Percentiles rank a stretch among this genome's conserved stretches.
These are phyloP conservation scores for Megaceryle torquata DNA, from an alignment of 2,113 vertebrate genomes.

Conservation along the genomic window DNA sequence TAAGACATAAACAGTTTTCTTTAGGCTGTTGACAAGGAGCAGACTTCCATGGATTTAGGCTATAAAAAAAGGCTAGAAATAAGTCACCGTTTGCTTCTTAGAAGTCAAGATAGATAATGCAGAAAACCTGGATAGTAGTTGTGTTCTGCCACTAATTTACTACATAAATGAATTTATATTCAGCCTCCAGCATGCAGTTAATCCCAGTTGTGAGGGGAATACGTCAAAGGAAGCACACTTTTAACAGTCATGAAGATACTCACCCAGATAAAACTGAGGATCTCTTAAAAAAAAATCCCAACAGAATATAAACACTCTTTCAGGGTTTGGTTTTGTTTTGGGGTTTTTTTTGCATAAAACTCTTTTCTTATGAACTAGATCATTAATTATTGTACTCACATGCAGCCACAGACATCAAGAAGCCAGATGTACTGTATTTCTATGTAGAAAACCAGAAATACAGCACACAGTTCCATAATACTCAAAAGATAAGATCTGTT, in stretches of 20 bases:
- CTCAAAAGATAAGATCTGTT: constrained; percentile 35
- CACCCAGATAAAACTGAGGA: background rate
- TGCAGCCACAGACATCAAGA: background rate
- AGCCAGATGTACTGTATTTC: background rate
- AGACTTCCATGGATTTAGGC: background rate
- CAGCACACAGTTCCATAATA: background rate
- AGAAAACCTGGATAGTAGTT: background rate
- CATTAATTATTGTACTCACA: background rate
- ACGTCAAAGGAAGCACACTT: background rate
- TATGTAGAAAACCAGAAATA: background rate
- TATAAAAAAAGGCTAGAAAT: background rate
- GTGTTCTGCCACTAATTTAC: background rate
- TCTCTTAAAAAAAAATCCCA: background rate
- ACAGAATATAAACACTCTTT: background rate
- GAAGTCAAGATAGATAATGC: background rate
- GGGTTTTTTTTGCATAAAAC: background rate
- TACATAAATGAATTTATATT: background rate
- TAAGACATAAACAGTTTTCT: background rate
- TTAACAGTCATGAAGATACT: background rate
- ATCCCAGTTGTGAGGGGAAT: background rate
- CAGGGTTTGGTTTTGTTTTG: background rate
- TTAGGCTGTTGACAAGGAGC: background rate
- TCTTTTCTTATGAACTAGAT: background rate
- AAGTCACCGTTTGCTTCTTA: background rate
- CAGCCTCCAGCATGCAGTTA: background rate